A percentile compares a stretch with the other conserved stretches of the same genome.
phyloP scores from a whole-genome alignment of 2,113 vertebrate genomes.

The Nerophis lumbriciformis region DNA sequence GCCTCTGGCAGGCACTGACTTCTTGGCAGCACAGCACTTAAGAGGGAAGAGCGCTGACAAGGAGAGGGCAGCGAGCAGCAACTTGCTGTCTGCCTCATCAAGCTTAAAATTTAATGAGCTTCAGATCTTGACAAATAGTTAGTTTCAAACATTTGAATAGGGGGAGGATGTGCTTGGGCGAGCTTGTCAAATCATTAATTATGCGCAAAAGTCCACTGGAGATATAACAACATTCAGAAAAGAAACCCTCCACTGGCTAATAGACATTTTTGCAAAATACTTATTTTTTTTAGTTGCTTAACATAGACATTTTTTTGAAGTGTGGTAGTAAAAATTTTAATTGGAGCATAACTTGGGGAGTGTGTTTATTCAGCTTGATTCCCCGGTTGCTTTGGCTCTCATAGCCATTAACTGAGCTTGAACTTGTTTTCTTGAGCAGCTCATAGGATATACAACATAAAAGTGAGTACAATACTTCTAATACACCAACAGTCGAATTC shows the following conservation, averaged over 20 bases:
- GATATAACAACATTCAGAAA: slow-evolving; percentile 12
- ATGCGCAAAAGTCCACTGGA: slow-evolving; percentile 22
- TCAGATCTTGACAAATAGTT: slow-evolving; percentile 23
- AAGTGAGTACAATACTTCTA: neutral
- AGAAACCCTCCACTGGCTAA: neutral
- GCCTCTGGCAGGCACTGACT: slow-evolving; percentile 16
- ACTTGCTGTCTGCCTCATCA: slow-evolving; percentile 26
- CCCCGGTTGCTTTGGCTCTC: neutral
- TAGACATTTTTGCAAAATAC: neutral
- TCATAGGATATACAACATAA: neutral
- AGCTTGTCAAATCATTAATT: slow-evolving; percentile 19
- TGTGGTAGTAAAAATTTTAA: neutral
- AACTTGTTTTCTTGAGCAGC: neutral
- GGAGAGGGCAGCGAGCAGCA: slow-evolving; percentile 4
- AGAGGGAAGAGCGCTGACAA: slow-evolving; percentile 31
- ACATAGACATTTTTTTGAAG: neutral
- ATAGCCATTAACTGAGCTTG: neutral
- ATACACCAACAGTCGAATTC: too few species aligned
- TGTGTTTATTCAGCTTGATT: neutral
- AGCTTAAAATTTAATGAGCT: slow-evolving; percentile 36
- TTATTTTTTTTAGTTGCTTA: neutral
- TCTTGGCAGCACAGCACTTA: slow-evolving; percentile 18
- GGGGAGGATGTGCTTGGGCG: slow-evolving; percentile 13
- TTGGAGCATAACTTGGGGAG: neutral
- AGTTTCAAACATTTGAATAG: slow-evolving; percentile 29